These are phyloP conservation scores for Epinephelus malabaricus DNA, from an alignment of 2,797 vertebrate species.

Conservation along the genomic window DNA sequence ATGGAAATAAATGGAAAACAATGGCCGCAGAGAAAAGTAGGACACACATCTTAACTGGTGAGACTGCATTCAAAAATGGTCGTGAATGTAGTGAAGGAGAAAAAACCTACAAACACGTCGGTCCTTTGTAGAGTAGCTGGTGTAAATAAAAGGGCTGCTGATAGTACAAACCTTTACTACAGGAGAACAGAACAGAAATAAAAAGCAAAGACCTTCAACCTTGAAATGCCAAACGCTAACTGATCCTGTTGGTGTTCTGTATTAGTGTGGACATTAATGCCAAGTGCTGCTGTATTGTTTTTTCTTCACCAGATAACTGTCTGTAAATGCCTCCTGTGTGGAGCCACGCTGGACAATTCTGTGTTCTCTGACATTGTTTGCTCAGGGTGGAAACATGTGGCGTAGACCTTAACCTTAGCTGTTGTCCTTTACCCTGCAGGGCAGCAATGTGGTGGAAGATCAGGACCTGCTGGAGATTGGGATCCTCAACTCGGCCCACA, in stretches of 20 bases:
- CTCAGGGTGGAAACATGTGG: background rate
- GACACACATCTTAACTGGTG: too few relatives aligned
- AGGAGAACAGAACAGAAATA: background rate
- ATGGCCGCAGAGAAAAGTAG: background rate
- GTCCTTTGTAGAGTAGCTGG: background rate
- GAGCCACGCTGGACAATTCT: background rate
- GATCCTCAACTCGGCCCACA: conserved; percentile 97
- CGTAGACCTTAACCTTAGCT: conserved; percentile 10
- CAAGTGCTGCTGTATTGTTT: background rate
- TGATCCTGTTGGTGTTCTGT: background rate
- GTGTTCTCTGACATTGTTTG: background rate
- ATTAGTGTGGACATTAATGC: background rate
- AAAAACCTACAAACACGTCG: background rate
- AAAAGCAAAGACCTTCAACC: background rate
- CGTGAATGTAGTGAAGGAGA: too few relatives aligned
- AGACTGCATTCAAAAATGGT: too few relatives aligned
- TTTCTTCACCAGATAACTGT: background rate
- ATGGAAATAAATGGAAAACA: background rate
- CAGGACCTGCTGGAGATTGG: conserved; percentile 98
- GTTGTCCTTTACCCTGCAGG: conserved; percentile 80
- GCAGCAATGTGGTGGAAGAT: conserved; percentile 98
- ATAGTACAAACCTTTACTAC: background rate
- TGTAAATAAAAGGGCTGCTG: background rate
- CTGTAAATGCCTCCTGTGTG: background rate
- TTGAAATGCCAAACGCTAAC: background rate